Base-by-base conservation (phyloP, 2,888 invertebrate genomes). In the Strigamia maritima region DNA sequence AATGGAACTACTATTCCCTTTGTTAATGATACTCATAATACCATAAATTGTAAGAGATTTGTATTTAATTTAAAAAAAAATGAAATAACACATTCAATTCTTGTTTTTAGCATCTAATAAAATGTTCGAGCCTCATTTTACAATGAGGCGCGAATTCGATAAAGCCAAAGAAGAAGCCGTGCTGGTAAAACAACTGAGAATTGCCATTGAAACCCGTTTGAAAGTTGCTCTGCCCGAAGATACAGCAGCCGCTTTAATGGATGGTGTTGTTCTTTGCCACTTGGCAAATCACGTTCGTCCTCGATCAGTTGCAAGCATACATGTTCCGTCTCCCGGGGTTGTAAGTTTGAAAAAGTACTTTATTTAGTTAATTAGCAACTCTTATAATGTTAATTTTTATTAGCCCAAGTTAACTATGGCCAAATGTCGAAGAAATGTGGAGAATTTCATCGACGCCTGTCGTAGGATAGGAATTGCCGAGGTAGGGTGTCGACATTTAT, bases 351-450 rank as follows among this genome's bases (percentile, higher is more conserved):
- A n/a, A n/a, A n/a, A n/a, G n/a, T n/a, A n/a, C n/a, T n/a, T n/a
- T n/a, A n/a, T n/a, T n/a, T n/a, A n/a, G n/a, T n/a, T n/a, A n/a
- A n/a, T n/a, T n/a, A n/a, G n/a, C n/a, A n/a, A n/a, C n/a, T n/a
- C n/a, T n/a, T n/a, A n/a, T n/a, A n/a, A n/a, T n/a, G n/a, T n/a
- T n/a, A n/a, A n/a, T n/a, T n/a, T 79, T 83, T 82, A 80, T 90
- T 90, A 97, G 96, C 95, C 96, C 49, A 96, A 96, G 87, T 87
- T 97, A 83, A 94, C 96, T n/a, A 93, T 95, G 92, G 95, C 97
- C 65, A 91, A 97, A 83, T 96, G 96, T 88, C 90, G 96, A 84
- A 90, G 94, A 84, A 97, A 97, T 86, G 96, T 97, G 35, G 97
- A 97, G 86, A 97, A 97, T 87, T 97, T 97, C 85, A 88, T 97